Evolutionary conservation across 2,797 vertebrate genomes (phyloP).

Genomic region (Gymnodraco acuticeps): DNA sequence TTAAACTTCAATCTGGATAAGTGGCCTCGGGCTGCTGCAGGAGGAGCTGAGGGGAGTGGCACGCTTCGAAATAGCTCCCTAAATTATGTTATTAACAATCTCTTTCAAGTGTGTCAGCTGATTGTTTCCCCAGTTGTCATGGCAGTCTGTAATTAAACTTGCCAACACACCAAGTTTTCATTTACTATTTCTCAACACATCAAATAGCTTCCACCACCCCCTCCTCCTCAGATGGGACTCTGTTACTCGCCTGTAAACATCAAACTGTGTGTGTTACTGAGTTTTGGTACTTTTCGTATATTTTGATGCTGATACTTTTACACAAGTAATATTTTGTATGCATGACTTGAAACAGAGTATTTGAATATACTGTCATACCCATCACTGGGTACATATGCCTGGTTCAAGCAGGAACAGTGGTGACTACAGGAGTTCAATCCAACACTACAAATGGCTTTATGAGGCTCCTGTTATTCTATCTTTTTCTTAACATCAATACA

Average conservation of each 20-base stretch:
- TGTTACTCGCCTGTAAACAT: background rate
- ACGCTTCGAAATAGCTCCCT: background rate
- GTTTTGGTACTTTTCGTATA: too few relatives aligned
- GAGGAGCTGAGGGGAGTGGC: slow-evolving; percentile 8
- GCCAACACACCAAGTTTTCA: background rate
- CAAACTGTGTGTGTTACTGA: too few relatives aligned
- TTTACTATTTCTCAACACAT: background rate
- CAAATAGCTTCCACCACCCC: background rate
- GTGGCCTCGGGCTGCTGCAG: background rate
- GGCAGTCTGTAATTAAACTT: slow-evolving; percentile 11
- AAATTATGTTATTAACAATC: background rate
- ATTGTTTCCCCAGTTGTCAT: slow-evolving; percentile 52
- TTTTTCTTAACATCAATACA: background rate
- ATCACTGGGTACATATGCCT: too few relatives aligned
- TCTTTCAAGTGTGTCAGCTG: slow-evolving; percentile 8
- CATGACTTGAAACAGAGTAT: too few relatives aligned
- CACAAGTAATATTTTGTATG: too few relatives aligned
- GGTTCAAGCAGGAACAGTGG: background rate
- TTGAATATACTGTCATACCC: too few relatives aligned
- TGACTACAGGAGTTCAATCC: too few relatives aligned
- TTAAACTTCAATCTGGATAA: background rate
- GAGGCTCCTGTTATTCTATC: background rate
- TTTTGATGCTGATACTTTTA: too few relatives aligned
- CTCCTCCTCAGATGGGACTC: background rate
- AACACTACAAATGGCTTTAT: background rate